Base-by-base conservation (phyloP, 1,140 invertebrate species). In the Antheraea mylitta region DNA sequence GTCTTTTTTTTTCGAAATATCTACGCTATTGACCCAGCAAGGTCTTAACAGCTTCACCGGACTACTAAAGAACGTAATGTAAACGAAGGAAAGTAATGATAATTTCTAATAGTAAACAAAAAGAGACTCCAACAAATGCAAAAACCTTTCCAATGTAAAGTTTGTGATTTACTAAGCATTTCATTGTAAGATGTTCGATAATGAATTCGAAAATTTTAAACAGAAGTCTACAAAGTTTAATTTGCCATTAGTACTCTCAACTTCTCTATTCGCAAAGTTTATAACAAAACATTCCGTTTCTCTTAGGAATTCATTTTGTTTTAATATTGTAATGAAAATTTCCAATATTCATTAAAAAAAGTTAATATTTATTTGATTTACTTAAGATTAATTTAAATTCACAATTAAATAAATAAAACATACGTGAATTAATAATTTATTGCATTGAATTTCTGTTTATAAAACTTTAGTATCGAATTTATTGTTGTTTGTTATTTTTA, bases 401-500 rank as follows among this genome's bases (percentile, higher is more conserved):
- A 6, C 45, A 13, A 0, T 53, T 0, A 53, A 53, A 53, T 53
- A 16, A 53, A 53, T 53, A 9, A 6, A 13, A 53, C 5, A 6
- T 9, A 53, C 9, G 16, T 5, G 13, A 53, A 16, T 13, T 9
- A 42, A 53, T 53, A 53, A 13, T 53, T 53, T 53, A 53, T n/a
- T 53, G 45, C 13, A 53, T 6, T 13, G 45, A n/a, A 53, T 42
- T 11, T 42, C 38, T 11, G 7, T 9, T 9, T 42, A 9, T 42
- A 42, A 8, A 42, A n/a, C 0, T 42, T 42, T 42, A 42, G 7
- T 42, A 9, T 42, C 38, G 18, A 10, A 1, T 36, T 61, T 18
- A 48, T 61, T 48, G 19, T 65, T 66, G 38, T 62, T 64, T 18
- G 5, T 45, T 67, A 53, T 77, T 73, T 74, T 89, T 90, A 61